A percentile compares a stretch with the other conserved stretches of the same genome.
Evolutionary conservation across 2,797 vertebrate genomes (phyloP).

Genomic region (Anguilla pacifica): DNA sequence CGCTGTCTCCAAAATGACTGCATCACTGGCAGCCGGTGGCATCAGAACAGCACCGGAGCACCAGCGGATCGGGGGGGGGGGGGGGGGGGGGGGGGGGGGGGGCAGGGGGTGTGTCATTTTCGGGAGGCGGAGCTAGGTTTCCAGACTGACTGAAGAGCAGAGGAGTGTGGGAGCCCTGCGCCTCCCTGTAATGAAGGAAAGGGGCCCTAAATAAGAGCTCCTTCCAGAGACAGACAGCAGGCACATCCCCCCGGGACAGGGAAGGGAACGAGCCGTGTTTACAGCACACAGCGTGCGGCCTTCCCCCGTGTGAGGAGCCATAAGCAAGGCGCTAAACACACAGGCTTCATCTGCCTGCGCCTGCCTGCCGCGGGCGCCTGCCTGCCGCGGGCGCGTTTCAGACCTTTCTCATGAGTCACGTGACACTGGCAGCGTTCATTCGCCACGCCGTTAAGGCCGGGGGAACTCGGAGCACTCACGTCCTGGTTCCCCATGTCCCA

Average conservation of each 20-base stretch:
- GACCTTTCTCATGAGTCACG: background rate
- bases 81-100: no score
- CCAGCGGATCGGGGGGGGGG: background rate
- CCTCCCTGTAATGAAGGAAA: background rate
- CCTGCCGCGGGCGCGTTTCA: background rate
- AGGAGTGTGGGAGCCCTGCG: background rate
- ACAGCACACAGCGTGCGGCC: background rate
- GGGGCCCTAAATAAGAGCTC: background rate
- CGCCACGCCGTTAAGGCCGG: background rate
- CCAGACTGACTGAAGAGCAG: background rate
- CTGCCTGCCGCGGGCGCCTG: background rate
- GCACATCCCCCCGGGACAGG: background rate
- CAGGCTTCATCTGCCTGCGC: background rate
- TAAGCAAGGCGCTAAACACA: background rate
- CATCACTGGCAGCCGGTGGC: background rate
- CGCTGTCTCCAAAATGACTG: background rate
- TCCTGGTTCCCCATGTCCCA: constrained; percentile 98
- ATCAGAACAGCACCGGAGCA: background rate
- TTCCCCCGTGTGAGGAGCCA: background rate
- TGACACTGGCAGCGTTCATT: background rate
- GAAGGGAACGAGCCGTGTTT: background rate
- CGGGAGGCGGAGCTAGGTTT: background rate
- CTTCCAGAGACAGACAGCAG: background rate
- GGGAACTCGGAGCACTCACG: constrained; percentile 70
- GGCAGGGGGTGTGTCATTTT: background rate